Conservation (phyloP, 2,888 invertebrate genomes). For the Callyntrura guangdongensis region DNA sequence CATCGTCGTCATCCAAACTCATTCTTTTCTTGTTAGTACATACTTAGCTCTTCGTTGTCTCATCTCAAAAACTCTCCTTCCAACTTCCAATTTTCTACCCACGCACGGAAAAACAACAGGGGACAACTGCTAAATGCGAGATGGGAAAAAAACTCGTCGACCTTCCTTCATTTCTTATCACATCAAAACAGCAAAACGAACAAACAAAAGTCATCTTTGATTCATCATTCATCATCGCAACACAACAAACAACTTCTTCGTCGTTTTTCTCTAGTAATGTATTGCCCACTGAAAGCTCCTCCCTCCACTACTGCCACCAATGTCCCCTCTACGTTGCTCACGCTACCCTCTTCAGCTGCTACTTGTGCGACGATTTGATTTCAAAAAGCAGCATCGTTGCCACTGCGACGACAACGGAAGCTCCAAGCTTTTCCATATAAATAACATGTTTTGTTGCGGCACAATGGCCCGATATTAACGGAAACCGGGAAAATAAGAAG, state of each 20-base stretch:
- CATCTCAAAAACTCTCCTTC: background rate
- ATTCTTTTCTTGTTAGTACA: background rate
- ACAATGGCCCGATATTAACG: slow-evolving; percentile 33
- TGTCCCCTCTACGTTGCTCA: background rate
- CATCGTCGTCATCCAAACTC: background rate
- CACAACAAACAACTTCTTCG: too few species aligned
- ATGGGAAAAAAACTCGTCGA: background rate
- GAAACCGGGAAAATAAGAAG: background rate
- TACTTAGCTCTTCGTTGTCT: background rate
- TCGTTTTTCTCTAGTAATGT: background rate
- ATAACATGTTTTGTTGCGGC: background rate
- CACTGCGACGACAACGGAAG: too few species aligned
- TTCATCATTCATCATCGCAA: slow-evolving; percentile 51
- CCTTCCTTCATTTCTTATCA: slow-evolving; percentile 43
- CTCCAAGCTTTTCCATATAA: background rate
- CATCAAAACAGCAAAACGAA: slow-evolving; percentile 28
- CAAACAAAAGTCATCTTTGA: slow-evolving; percentile 53
- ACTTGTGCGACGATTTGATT: slow-evolving; percentile 4
- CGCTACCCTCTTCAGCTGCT: background rate
- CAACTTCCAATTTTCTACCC: slow-evolving; percentile 39
- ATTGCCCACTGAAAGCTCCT: too few species aligned
- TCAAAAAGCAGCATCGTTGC: background rate
- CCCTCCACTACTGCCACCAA: background rate
- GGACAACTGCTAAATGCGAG: too few species aligned
- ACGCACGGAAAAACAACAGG: background rate